Evolutionary conservation across 2,888 invertebrate species (phyloP).

Genomic region (Diplazon laetatorius): DNA sequence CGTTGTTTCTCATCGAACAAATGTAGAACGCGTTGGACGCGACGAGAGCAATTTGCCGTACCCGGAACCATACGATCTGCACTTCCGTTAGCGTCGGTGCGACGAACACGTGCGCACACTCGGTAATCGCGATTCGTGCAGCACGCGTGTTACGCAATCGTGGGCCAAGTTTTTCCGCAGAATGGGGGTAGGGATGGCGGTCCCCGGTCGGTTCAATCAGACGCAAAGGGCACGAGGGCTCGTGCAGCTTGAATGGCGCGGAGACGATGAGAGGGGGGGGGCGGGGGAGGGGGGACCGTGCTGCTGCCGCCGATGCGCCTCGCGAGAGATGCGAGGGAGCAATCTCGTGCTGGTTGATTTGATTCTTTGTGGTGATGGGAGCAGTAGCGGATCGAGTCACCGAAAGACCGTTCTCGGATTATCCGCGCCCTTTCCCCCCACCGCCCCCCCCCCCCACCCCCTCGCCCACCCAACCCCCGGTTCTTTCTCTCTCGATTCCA

Average conservation of each 20-base stretch:
- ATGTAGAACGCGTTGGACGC: constrained; percentile 47
- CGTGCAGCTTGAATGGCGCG: constrained; percentile 71
- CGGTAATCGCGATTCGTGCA: constrained; percentile 55
- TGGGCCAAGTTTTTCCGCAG: constrained; percentile 63
- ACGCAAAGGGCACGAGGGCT: constrained; percentile 73
- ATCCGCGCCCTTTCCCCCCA: constrained; percentile 64
- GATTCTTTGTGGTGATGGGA: constrained; percentile 78
- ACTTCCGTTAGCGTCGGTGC: constrained; percentile 66
- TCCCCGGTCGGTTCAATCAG: constrained; percentile 73
- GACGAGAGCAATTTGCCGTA: constrained; percentile 62
- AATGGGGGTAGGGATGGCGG: constrained; percentile 27
- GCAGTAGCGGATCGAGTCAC: constrained; percentile 77
- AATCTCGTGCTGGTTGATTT: constrained; percentile 76
- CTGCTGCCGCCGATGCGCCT: constrained; percentile 41
- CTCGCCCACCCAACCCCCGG: too few species aligned
- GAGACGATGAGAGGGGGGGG: constrained; percentile 64
- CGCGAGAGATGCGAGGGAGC: constrained; percentile 65
- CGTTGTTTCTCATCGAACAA: constrained; percentile 32
- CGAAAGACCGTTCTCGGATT: constrained; percentile 76
- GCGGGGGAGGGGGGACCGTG: constrained; percentile 40
- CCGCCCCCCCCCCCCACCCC: too few species aligned
- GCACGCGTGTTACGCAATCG: too few species aligned
- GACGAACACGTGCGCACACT: constrained; percentile 65
- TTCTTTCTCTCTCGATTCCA: constrained; percentile 52
- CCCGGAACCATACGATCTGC: constrained; percentile 71